Base-by-base conservation (phyloP, 2,797 vertebrate genomes). In the Manis javanica region DNA sequence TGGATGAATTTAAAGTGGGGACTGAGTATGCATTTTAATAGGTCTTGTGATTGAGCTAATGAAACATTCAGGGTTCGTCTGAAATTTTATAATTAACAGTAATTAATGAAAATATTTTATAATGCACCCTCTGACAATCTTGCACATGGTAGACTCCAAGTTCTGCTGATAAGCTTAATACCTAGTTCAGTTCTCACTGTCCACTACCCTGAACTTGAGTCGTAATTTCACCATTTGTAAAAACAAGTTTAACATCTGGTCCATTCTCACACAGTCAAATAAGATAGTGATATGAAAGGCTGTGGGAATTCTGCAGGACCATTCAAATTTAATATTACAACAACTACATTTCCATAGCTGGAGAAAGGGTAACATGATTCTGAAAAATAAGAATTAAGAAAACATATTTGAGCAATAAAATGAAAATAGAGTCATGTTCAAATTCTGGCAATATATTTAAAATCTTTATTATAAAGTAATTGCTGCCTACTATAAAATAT, bases 61-160 rank as follows among this genome's bases (percentile, higher is more conserved):
- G 31, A 95, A 94, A 95, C 16, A 81, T 82, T 90, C n/a, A 87
- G 49, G 63, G 8, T 26, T 95, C 64, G 68, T 92, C 79, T 78
- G 34, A 96, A 95, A 87, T 72, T 79, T 96, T 72, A 46, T 85
- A 75, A 66, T 82, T 57, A 84, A 87, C 31, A 90, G n/a, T 87
- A 96, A 90, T 72, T 69, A 79, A 24, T 88, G 87, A 87, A 93
- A 93, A 46, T 96, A 75, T 91, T 91, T 82, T 88, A 26, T n/a
- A 87, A 34, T 24, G 18, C 23, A 53, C 64, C 16, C n/a, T 94
- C 39, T 53, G 34, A 87, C 77, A 88, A n/a, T 63, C 15, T 72
- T 88, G 39, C 55, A 39, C 42, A 37, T 21, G n/a, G 68, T 72
- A 82, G 12, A 13, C 59, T 57, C 12, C 34, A 37, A 85, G 49